Percentiles rank a stretch among this genome's conserved stretches.
These are phyloP conservation scores for Junco hyemalis DNA, from an alignment of 2,113 vertebrate genomes.

Conservation along the genomic window DNA sequence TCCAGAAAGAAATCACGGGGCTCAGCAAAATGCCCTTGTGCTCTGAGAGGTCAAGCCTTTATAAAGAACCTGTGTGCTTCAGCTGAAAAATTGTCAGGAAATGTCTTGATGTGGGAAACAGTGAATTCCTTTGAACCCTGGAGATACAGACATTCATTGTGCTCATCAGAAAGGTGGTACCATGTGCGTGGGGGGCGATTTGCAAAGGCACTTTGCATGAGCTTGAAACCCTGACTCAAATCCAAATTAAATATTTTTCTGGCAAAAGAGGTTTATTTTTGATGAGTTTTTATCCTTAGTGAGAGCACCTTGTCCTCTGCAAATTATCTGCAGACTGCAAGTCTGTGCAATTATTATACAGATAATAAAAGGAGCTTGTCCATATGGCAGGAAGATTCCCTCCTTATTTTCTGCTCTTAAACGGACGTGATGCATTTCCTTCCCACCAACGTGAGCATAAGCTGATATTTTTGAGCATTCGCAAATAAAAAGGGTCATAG, in stretches of 20 bases:
- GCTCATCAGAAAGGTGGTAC: neutral
- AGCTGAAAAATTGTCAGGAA: neutral
- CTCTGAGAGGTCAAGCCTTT: neutral
- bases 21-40: neutral
- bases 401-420: neutral
- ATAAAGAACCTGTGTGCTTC: neutral
- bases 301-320: neutral
- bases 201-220: neutral
- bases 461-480: neutral
- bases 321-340: conserved; percentile 23
- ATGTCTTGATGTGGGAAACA: neutral
- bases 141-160: neutral
- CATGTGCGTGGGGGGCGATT: fast-evolving
- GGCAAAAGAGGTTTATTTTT: neutral
- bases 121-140: neutral
- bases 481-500: neutral
- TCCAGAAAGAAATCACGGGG: neutral
- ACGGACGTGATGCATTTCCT: neutral
- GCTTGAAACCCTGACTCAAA: neutral
- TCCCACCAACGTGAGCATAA: neutral
- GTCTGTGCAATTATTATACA: neutral
- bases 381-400: neutral
- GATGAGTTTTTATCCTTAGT: neutral
- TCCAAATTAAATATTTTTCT: neutral
- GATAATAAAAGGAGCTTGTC: conserved; percentile 11